phyloP scores from a whole-genome alignment of 2,888 invertebrate genomes.

The Macrophya alboannulata region DNA sequence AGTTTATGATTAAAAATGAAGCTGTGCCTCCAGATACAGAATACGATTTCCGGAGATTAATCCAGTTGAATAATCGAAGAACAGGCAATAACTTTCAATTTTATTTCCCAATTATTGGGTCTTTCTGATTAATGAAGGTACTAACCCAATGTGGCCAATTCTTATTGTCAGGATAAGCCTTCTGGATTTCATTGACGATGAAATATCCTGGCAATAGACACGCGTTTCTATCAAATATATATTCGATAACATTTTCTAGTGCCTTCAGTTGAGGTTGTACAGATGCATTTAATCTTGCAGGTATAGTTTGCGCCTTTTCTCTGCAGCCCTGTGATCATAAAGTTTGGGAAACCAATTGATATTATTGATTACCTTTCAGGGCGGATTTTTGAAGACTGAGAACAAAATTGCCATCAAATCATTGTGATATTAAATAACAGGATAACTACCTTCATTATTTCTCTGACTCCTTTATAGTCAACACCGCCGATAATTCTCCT shows the following conservation, averaged over 20 bases:
- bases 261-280: conserved; percentile 92
- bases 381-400: neutral
- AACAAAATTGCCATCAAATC: too few species aligned
- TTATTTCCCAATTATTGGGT: neutral
- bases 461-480: conserved; percentile 97
- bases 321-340: conserved; percentile 86
- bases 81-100: neutral
- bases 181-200: conserved; percentile 96
- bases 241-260: conserved; percentile 90
- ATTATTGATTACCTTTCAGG: neutral
- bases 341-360: neutral
- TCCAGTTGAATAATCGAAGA: neutral
- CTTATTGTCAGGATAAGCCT: conserved; percentile 90
- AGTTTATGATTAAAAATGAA: too few species aligned
- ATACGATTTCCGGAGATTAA: neutral
- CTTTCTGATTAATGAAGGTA: conserved; percentile 44
- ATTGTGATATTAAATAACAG: conserved; percentile 54
- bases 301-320: conserved; percentile 93
- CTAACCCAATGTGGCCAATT: conserved; percentile 96
- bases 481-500: conserved; percentile 94
- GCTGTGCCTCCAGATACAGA: too few species aligned
- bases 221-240: conserved; percentile 95
- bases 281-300: conserved; percentile 89
- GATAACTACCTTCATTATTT: conserved; percentile 91
- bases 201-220: conserved; percentile 97